Conservation (phyloP, 2,888 invertebrate genomes). For the Stictocephala bisonia region DNA sequence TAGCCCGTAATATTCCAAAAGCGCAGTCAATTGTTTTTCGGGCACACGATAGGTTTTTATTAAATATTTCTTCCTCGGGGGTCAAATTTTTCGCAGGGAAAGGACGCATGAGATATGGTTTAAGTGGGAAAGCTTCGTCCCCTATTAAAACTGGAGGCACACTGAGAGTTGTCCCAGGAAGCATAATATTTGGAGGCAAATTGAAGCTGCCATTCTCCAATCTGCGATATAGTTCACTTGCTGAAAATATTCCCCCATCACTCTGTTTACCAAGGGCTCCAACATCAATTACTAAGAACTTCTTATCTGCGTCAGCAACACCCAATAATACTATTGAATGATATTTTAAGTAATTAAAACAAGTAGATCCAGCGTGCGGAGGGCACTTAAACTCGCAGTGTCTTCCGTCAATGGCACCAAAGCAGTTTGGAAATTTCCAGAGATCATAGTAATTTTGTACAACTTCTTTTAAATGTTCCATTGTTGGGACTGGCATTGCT, state of each 20-base stretch:
- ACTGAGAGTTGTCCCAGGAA: constrained; percentile 27
- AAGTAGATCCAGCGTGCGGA: constrained; percentile 33
- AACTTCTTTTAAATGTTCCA: neutral
- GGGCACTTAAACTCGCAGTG: constrained; percentile 40
- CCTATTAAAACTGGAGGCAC: constrained; percentile 24
- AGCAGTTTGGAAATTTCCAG: constrained; percentile 47
- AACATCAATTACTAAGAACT: constrained; percentile 42
- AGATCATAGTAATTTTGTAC: neutral
- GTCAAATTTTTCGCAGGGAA: constrained; percentile 13
- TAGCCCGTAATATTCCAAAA: constrained; percentile 21
- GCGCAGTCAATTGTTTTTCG: constrained; percentile 26
- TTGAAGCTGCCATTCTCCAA: neutral
- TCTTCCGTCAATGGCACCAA: constrained; percentile 45
- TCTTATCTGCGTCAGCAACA: constrained; percentile 43
- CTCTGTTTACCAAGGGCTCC: constrained; percentile 41
- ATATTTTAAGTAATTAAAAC: constrained; percentile 44
- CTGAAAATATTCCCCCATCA: constrained; percentile 35
- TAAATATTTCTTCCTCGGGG: neutral
- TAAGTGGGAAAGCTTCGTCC: constrained; percentile 22
- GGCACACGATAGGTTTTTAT: constrained; percentile 2
- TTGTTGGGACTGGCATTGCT: constrained; percentile 24
- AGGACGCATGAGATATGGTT: constrained; percentile 11
- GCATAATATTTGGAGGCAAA: constrained; percentile 19
- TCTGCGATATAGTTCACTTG: constrained; percentile 20
- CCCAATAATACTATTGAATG: constrained; percentile 42